A percentile compares a stretch with the other conserved stretches of the same genome.
Conservation (phyloP, 2,888 invertebrate species). For the Siphonodentalium dalli region DNA sequence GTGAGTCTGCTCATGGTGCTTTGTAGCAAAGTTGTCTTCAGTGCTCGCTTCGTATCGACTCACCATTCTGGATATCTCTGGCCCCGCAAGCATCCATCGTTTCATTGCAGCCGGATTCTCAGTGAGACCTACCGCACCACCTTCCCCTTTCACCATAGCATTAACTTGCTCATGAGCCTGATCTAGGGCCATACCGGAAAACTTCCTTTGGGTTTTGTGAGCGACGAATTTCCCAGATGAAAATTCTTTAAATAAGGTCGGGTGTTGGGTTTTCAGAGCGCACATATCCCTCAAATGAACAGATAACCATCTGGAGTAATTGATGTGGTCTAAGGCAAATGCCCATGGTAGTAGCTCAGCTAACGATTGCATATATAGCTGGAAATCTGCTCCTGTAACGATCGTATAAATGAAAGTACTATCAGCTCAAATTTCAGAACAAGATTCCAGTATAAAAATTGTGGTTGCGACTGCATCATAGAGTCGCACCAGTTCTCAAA, state of each 20-base stretch:
- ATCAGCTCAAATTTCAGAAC: constrained; percentile 9
- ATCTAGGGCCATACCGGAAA: constrained; percentile 13
- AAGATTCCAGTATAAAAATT: constrained; percentile 17
- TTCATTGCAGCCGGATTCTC: constrained; percentile 21
- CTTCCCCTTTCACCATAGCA: constrained; percentile 21
- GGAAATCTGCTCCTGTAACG: constrained; percentile 10
- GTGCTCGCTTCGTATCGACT: neutral
- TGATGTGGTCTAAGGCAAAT: constrained; percentile 19
- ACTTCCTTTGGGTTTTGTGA: neutral
- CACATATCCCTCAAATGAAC: constrained; percentile 14
- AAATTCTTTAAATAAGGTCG: neutral
- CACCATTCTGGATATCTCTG: constrained; percentile 4
- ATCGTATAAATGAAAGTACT: constrained; percentile 11
- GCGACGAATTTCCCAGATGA: constrained; percentile 1
- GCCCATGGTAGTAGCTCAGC: constrained; percentile 16
- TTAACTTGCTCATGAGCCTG: constrained; percentile 33
- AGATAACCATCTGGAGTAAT: constrained; percentile 27
- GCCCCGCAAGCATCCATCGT: neutral
- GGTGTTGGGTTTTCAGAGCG: neutral
- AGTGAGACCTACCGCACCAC: constrained; percentile 28
- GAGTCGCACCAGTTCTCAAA: constrained; percentile 6
- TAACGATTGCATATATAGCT: constrained; percentile 10
- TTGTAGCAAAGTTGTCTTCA: neutral
- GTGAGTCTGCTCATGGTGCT: constrained; percentile 2
- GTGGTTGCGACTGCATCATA: constrained; percentile 1